A percentile compares a stretch with the other conserved stretches of the same genome.
Evolutionary conservation across 2,797 vertebrate species (phyloP).

Genomic region (Cyprinella venusta): DNA sequence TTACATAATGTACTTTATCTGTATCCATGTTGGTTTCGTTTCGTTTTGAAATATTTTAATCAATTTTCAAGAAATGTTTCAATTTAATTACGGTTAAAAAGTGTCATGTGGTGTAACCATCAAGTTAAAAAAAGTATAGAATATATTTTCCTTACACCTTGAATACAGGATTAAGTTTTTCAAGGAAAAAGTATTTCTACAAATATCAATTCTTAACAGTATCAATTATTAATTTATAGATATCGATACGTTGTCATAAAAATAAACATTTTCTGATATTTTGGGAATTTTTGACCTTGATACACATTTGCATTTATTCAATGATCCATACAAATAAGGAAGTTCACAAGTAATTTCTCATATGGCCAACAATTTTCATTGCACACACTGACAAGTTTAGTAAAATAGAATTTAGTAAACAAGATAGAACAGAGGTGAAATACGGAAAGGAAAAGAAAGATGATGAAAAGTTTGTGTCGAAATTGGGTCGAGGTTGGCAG

Average conservation of each 20-base stretch:
- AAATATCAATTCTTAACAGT: too few species aligned
- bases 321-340: not conserved
- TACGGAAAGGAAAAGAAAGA: not conserved
- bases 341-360: not conserved
- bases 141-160: not conserved
- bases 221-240: too few species aligned
- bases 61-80: not conserved
- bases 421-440: not conserved
- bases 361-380: not conserved
- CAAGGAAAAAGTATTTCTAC: not conserved
- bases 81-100: not conserved
- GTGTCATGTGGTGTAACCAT: too few species aligned
- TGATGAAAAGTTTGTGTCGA: not conserved
- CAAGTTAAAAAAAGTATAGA: too few species aligned
- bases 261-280: not conserved
- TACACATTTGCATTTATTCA: not conserved
- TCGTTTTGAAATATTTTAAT: not conserved
- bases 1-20: not conserved
- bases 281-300: not conserved
- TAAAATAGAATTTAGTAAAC: not conserved
- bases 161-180: not conserved
- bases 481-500: not conserved
- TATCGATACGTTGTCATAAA: not conserved
- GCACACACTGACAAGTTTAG: not conserved
- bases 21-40: not conserved